Percentiles rank a stretch among this genome's conserved stretches.
Conservation (phyloP, 35 echinoderm and acorn worm species). For the Chiridota heheva region DNA sequence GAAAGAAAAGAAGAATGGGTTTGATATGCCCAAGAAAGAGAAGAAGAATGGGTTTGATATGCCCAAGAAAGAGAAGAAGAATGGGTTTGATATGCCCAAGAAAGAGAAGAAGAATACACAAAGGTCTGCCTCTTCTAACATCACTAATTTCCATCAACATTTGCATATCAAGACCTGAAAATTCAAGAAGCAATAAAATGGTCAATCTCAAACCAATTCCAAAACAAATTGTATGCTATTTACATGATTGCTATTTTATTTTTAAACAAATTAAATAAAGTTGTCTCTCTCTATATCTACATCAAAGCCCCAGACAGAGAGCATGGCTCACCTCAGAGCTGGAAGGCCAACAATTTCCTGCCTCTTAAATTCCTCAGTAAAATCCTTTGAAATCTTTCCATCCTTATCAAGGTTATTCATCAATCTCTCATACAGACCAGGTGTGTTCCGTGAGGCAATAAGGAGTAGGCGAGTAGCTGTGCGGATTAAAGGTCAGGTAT, state of each 20-base stretch:
- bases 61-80: no score
- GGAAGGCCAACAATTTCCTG: slow-evolving; percentile 83
- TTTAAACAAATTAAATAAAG: neutral
- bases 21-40: no score
- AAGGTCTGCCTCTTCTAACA: no score
- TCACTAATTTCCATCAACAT: no score
- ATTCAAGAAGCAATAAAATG: no score
- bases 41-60: no score
- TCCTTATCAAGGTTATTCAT: slow-evolving; percentile 93
- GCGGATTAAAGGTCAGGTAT: slow-evolving; percentile 89
- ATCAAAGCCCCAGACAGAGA: neutral
- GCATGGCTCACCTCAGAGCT: slow-evolving; percentile 71
- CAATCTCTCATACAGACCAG: slow-evolving; percentile 72
- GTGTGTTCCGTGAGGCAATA: slow-evolving; percentile 67
- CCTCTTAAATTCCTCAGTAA: slow-evolving; percentile 81
- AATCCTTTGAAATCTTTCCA: slow-evolving; percentile 87
- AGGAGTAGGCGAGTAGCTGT: slow-evolving; percentile 74
- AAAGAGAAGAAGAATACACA: no score
- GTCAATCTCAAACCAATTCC: no score
- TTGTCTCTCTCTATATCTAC: neutral
- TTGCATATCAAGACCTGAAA: no score
- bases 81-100: no score
- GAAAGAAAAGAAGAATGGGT: no score
- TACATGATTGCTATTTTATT: neutral
- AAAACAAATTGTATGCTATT: neutral